Conservation (phyloP, 2,113 vertebrate species). For the Pitta sordida region DNA sequence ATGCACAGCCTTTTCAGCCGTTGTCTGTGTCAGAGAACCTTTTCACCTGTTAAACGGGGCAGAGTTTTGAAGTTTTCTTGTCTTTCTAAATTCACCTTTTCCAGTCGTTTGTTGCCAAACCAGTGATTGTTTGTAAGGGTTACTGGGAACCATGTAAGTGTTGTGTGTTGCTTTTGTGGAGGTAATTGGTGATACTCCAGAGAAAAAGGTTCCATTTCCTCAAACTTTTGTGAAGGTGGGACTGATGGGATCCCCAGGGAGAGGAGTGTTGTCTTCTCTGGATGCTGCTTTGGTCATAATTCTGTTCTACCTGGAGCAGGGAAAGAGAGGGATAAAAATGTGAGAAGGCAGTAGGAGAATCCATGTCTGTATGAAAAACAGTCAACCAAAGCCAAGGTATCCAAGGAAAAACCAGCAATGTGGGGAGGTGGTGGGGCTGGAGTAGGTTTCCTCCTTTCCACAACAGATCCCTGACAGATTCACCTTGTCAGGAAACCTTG, state of each 20-base stretch:
- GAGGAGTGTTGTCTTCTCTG: background rate
- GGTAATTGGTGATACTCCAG: background rate
- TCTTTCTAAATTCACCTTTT: background rate
- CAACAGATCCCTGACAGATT: fast-evolving
- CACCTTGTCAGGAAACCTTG: background rate
- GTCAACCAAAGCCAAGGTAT: background rate
- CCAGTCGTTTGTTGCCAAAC: background rate
- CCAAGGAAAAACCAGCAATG: fast-evolving
- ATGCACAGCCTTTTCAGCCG: background rate
- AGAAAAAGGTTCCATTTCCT: background rate
- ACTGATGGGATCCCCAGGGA: fast-evolving
- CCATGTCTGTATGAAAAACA: background rate
- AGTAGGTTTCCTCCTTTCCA: background rate
- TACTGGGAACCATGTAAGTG: fast-evolving
- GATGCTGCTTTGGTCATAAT: background rate
- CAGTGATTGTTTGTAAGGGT: background rate
- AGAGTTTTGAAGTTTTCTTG: background rate
- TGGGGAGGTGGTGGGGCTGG: background rate
- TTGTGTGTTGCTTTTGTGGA: background rate
- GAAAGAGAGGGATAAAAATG: background rate
- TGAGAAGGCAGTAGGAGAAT: background rate
- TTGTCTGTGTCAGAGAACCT: background rate
- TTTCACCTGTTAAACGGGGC: background rate
- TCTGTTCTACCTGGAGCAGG: background rate
- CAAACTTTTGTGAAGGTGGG: background rate